Base-by-base conservation (phyloP, 2,797 vertebrate genomes). In the Catamblyrhynchus diadema region DNA sequence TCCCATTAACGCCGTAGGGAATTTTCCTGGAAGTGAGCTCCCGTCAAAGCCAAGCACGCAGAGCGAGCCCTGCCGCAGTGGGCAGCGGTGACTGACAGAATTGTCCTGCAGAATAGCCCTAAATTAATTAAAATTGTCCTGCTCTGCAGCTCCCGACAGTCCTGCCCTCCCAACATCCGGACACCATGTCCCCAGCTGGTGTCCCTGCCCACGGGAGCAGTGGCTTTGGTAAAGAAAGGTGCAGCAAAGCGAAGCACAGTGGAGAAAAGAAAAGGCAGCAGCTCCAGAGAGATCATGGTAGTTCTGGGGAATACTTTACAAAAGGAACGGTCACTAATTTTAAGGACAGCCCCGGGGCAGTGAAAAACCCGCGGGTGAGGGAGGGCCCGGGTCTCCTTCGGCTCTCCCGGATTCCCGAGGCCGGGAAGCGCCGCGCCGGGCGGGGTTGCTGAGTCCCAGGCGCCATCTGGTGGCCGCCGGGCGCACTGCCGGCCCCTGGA, bases 381-480 rank as follows among this genome's bases (percentile, higher is more conserved):
- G 45, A 73, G 23, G 60, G 48, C 16, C 48, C 16, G 10, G 39
- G n/a, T 81, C 81, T 80, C 42, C 56, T 67, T 59, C 41, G 23
- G 13, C 50, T 83, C 48, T 66, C 27, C 50, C 50, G 28, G 61
- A 16, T 78, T 80, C 20, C 41, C 84, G 19, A 4, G 50, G 74
- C 56, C 16, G 56, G 56, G 23, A 24, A 12, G 33, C 16, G 4
- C 56, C 17, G 6, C 42, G 42, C 45, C 8, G 14, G 16, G 47
- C 65, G 50, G 24, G 18, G 96, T 97, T 96, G 90, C 91, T 97
- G 94, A 95, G 77, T 62, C 81, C 81, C 71, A 95, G 93, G 91
- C 96, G 97, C 98, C 98, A 98, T 97, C 98, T 97, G 96, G 98
- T 42, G 98, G 97, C 17, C 12, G 56, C 3, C 2, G 20, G 28